Evolutionary conservation across 2,113 vertebrate species (phyloP).

Genomic region (Nyctereutes procyonoides): DNA sequence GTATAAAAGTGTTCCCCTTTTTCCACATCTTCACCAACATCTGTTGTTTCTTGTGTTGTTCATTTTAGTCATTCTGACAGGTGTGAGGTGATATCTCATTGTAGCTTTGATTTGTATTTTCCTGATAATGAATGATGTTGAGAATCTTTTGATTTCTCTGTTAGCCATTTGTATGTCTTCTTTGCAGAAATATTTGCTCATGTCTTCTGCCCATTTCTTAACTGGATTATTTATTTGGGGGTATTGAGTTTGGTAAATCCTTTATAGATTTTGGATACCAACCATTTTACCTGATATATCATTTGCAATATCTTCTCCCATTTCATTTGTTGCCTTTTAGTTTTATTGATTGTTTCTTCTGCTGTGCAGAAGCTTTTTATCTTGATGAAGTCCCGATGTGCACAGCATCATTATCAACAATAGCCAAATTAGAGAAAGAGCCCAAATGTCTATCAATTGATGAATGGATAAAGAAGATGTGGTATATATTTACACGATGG

Average conservation of each 20-base stretch:
- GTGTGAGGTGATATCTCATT: neutral
- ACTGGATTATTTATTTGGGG: neutral
- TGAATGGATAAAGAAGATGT: neutral
- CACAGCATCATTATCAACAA: neutral
- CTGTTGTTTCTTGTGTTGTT: neutral
- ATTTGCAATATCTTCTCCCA: neutral
- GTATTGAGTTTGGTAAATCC: neutral
- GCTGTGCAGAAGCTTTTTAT: neutral
- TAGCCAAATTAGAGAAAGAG: neutral
- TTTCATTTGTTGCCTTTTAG: neutral
- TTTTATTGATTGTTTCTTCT: neutral
- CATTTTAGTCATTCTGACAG: neutral
- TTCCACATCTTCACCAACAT: neutral
- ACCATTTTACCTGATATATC: neutral
- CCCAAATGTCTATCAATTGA: neutral
- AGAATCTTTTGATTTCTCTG: neutral
- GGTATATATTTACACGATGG: neutral
- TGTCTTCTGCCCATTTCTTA: neutral
- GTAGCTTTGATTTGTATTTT: neutral
- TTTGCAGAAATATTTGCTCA: neutral
- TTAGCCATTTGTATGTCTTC: neutral
- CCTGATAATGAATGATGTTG: neutral
- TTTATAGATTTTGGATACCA: neutral
- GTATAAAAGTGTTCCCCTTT: neutral
- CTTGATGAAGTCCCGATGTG: neutral